Percentiles rank a stretch among this genome's conserved stretches.
These are phyloP conservation scores for Thermophis baileyi DNA, from an alignment of 2,113 vertebrate species.

Conservation along the genomic window DNA sequence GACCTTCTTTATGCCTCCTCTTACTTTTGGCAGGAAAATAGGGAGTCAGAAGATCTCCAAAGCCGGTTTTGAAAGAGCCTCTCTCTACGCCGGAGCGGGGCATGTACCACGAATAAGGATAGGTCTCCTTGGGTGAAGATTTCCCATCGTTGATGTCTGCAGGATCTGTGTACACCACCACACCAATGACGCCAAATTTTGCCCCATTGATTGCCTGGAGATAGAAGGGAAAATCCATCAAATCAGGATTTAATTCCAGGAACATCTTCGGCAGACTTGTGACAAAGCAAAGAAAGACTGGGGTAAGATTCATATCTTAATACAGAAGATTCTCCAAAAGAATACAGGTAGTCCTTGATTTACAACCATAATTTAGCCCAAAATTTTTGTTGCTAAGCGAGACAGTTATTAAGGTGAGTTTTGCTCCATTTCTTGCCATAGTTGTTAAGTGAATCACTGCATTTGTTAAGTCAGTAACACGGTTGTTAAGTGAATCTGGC, in stretches of 20 bases:
- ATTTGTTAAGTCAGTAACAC: too few species aligned
- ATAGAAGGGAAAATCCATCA: neutral
- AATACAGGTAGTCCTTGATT: too few species aligned
- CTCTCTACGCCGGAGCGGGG: slow-evolving; percentile 83
- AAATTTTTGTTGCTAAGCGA: too few species aligned
- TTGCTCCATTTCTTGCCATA: too few species aligned
- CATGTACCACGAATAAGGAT: slow-evolving; percentile 84
- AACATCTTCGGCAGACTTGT: neutral
- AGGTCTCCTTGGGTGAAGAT: slow-evolving; percentile 71
- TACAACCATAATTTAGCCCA: too few species aligned
- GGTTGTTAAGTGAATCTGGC: too few species aligned
- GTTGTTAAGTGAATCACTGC: too few species aligned
- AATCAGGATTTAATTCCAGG: neutral
- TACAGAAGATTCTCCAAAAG: too few species aligned
- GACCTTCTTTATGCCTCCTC: neutral
- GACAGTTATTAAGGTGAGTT: too few species aligned
- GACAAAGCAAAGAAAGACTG: neutral
- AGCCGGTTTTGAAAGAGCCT: slow-evolving; percentile 69
- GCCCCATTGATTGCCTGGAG: slow-evolving; percentile 81
- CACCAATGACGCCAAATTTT: slow-evolving; percentile 72
- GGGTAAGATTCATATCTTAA: too few species aligned
- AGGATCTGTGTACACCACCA: slow-evolving; percentile 89
- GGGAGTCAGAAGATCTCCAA: slow-evolving; percentile 81
- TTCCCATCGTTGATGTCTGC: slow-evolving; percentile 80
- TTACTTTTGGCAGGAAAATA: slow-evolving; percentile 80